phyloP scores from a whole-genome alignment of 2,797 vertebrate genomes.

The Peromyscus aztecus region DNA sequence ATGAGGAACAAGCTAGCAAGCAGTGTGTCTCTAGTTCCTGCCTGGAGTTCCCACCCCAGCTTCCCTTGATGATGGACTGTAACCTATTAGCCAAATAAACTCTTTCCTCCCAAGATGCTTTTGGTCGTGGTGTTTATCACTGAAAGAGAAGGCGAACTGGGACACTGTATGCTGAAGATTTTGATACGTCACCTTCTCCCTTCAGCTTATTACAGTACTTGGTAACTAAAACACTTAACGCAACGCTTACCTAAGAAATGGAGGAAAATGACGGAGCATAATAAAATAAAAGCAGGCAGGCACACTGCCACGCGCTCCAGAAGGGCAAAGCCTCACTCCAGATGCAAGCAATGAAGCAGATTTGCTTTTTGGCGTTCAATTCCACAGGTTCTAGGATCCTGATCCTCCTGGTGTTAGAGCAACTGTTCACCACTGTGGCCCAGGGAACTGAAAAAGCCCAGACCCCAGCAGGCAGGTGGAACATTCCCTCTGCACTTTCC shows the following conservation, averaged over 20 bases:
- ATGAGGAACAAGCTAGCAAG: neutral
- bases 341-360: neutral
- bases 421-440: neutral
- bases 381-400: neutral
- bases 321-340: neutral
- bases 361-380: neutral
- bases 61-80: neutral
- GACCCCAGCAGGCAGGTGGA: fast-evolving
- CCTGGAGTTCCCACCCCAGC: neutral
- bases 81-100: neutral
- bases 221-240: neutral
- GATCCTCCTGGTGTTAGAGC: neutral
- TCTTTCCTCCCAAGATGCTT: neutral
- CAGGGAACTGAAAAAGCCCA: neutral
- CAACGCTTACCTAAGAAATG: neutral
- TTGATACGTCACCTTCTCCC: neutral
- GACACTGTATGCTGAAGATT: neutral
- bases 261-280: neutral
- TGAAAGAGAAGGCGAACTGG: neutral
- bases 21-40: too few relatives aligned
- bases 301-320: fast-evolving
- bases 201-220: neutral
- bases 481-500: neutral
- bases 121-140: neutral
- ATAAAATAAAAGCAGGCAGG: neutral